Percentiles rank a stretch among this genome's conserved stretches.
Evolutionary conservation across 2,113 vertebrate genomes (phyloP).

Genomic region (Glaucomys volans): DNA sequence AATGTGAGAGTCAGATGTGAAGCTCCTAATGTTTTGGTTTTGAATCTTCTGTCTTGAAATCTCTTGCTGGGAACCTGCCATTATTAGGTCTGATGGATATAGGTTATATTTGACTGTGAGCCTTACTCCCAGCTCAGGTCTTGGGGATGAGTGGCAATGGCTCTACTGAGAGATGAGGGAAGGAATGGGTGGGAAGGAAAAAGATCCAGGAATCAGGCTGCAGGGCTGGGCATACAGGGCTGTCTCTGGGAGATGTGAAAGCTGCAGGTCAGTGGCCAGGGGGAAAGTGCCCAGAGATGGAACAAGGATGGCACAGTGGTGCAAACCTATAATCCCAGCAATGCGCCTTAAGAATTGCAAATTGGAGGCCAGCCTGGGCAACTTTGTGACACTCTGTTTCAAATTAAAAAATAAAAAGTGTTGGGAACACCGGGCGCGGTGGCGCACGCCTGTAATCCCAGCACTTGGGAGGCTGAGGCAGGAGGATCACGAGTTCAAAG

Average conservation of each 20-base stretch:
- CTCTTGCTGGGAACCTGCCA: background rate
- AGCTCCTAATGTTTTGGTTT: background rate
- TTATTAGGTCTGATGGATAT: background rate
- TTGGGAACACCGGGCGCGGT: too few relatives aligned
- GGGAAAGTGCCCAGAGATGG: background rate
- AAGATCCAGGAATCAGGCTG: background rate
- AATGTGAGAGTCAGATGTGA: background rate
- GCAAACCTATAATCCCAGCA: too few relatives aligned
- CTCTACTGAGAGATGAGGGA: background rate
- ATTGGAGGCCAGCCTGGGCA: too few relatives aligned
- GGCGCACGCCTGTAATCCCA: too few relatives aligned
- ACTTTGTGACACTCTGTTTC: too few relatives aligned
- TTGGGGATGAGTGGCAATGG: background rate
- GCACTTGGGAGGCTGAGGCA: too few relatives aligned
- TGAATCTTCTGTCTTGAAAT: conserved; percentile 6
- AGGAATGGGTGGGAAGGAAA: background rate
- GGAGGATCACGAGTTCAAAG: too few relatives aligned
- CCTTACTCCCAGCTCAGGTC: background rate
- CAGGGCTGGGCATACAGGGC: background rate
- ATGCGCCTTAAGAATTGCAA: too few relatives aligned
- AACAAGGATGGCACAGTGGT: background rate
- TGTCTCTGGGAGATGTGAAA: background rate
- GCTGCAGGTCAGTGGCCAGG: background rate
- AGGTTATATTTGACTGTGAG: background rate
- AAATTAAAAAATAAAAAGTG: background rate